Evolutionary conservation across 2,888 invertebrate species (phyloP).

Genomic region (Cepaea hortensis): DNA sequence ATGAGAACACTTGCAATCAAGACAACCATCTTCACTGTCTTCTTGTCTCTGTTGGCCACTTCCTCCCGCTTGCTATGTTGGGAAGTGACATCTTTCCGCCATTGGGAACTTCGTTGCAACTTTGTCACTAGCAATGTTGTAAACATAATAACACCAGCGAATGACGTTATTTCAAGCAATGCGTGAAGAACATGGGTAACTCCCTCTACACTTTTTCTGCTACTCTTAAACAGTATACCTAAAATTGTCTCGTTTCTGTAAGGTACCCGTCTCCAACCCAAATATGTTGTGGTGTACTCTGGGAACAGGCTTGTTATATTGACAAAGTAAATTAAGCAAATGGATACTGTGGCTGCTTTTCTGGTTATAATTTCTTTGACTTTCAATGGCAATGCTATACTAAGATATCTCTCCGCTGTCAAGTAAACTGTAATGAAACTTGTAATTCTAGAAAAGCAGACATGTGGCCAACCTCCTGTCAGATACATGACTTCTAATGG

Average conservation of each 20-base stretch:
- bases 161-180: neutral
- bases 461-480: constrained; percentile 1
- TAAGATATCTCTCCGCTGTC: constrained; percentile 1
- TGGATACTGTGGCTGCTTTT: neutral
- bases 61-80: neutral
- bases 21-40: neutral
- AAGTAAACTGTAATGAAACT: constrained; percentile 18
- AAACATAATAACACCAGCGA: constrained; percentile 1
- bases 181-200: neutral
- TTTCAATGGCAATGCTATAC: constrained; percentile 10
- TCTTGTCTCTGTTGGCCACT: neutral
- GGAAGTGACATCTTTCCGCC: neutral
- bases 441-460: constrained; percentile 17
- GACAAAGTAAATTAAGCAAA: neutral
- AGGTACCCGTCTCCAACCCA: neutral
- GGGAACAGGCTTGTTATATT: neutral
- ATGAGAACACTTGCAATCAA: constrained; percentile 3
- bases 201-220: neutral
- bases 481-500: neutral
- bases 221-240: neutral
- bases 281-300: neutral
- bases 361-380: neutral
- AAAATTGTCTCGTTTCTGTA: neutral
- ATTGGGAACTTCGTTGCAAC: neutral
- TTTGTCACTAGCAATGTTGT: neutral